Evolutionary conservation across 2,888 invertebrate species (phyloP).

Genomic region (Oeneis ivallda): DNA sequence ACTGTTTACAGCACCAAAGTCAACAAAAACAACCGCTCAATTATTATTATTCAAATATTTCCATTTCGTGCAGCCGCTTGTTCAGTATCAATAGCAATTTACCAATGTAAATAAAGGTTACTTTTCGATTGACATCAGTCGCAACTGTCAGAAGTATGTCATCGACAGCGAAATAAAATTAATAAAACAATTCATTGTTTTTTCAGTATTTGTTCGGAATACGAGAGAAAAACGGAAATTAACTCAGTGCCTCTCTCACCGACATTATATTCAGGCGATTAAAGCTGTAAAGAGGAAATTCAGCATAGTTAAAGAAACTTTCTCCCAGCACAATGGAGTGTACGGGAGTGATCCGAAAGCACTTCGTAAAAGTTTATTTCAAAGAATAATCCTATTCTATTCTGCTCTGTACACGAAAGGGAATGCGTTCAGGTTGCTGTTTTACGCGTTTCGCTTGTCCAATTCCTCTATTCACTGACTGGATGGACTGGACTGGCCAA

Average conservation of each 20-base stretch:
- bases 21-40: conserved; percentile 7
- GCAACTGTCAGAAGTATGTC: neutral
- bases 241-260: neutral
- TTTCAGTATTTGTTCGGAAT: neutral
- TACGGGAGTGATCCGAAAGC: too few relatives aligned
- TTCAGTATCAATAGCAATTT: conserved; percentile 30
- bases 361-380: too few relatives aligned
- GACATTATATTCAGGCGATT: neutral
- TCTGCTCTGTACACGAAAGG: too few relatives aligned
- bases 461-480: too few relatives aligned
- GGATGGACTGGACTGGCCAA: too few relatives aligned
- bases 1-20: conserved; percentile 2
- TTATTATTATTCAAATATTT: conserved; percentile 14
- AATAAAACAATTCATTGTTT: neutral
- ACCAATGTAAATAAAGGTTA: conserved; percentile 23
- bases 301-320: too few relatives aligned
- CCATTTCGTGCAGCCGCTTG: conserved; percentile 9
- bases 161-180: neutral
- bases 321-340: too few relatives aligned
- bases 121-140: conserved; percentile 13
- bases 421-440: too few relatives aligned
- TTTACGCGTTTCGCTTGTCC: too few relatives aligned
- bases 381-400: too few relatives aligned
- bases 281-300: too few relatives aligned
- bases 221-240: neutral